These are phyloP conservation scores for Nephrotoma appendiculata DNA, from an alignment of 2,888 invertebrate species.

Conservation along the genomic window DNA sequence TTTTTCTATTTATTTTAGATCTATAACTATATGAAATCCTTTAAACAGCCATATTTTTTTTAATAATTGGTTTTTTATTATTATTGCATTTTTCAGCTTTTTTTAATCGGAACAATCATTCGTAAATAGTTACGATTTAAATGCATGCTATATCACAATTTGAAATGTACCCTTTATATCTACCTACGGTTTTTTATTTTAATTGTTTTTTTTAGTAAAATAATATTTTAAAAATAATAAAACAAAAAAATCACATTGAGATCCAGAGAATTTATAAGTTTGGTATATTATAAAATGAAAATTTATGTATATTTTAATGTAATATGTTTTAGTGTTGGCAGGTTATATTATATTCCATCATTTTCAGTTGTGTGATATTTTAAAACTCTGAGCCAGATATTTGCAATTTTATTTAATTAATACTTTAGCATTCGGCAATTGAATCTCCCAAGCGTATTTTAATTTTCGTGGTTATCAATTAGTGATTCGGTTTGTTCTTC, in stretches of 20 bases:
- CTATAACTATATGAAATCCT: background rate
- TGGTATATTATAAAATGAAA: background rate
- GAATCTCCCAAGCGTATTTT: background rate
- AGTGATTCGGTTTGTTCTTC: conserved; percentile 48
- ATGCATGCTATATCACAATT: background rate
- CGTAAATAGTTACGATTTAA: background rate
- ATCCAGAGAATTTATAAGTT: background rate
- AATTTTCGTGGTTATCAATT: conserved; percentile 32
- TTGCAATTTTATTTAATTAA: background rate
- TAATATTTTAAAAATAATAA: background rate
- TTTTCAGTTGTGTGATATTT: background rate
- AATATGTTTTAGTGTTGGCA: background rate
- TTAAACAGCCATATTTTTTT: background rate
- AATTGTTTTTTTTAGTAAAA: background rate
- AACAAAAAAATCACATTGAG: background rate
- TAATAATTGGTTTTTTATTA: background rate
- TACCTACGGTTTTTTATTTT: background rate
- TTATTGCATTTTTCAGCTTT: background rate
- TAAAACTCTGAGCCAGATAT: background rate
- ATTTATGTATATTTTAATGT: background rate
- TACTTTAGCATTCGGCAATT: background rate
- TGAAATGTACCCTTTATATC: background rate
- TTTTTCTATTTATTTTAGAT: background rate
- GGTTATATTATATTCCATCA: background rate
- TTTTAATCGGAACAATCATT: background rate